These are phyloP conservation scores for Cantharis flavilabris DNA, from an alignment of 2,888 invertebrate species.

Conservation along the genomic window DNA sequence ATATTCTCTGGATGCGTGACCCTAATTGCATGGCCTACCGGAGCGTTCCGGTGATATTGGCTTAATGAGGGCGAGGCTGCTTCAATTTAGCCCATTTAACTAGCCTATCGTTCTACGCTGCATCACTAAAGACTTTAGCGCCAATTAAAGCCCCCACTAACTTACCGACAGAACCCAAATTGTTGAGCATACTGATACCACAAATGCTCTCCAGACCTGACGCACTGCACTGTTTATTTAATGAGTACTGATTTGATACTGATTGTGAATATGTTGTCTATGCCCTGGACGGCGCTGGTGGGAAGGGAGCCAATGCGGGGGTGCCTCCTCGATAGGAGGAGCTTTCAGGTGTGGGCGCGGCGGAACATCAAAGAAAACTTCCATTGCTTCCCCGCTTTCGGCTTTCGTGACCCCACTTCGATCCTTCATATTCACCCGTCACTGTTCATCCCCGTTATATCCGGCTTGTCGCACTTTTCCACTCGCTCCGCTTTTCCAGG, in stretches of 20 bases:
- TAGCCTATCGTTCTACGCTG: constrained; percentile 57
- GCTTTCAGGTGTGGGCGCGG: constrained; percentile 40
- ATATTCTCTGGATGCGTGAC: constrained; percentile 41
- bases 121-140: constrained; percentile 57
- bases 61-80: constrained; percentile 58
- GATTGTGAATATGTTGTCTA: constrained; percentile 57
- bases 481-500: constrained; percentile 13
- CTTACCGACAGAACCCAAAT: constrained; percentile 56
- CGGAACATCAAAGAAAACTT: constrained; percentile 33
- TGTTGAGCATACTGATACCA: constrained; percentile 53
- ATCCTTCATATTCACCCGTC: constrained; percentile 13
- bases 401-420: constrained; percentile 12
- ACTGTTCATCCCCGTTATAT: constrained; percentile 24
- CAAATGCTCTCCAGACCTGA: constrained; percentile 41
- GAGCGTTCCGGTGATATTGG: constrained; percentile 54
- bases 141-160: constrained; percentile 56
- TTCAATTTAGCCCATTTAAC: constrained; percentile 57
- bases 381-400: constrained; percentile 32
- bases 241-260: constrained; percentile 59
- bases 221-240: constrained; percentile 59
- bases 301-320: constrained; percentile 51
- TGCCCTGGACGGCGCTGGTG: constrained; percentile 47
- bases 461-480: constrained; percentile 20
- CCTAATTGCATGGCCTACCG: constrained; percentile 56
- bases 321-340: constrained; percentile 45